Base-by-base conservation (phyloP, 2,888 invertebrate genomes). In the Alsophila aescularia region DNA sequence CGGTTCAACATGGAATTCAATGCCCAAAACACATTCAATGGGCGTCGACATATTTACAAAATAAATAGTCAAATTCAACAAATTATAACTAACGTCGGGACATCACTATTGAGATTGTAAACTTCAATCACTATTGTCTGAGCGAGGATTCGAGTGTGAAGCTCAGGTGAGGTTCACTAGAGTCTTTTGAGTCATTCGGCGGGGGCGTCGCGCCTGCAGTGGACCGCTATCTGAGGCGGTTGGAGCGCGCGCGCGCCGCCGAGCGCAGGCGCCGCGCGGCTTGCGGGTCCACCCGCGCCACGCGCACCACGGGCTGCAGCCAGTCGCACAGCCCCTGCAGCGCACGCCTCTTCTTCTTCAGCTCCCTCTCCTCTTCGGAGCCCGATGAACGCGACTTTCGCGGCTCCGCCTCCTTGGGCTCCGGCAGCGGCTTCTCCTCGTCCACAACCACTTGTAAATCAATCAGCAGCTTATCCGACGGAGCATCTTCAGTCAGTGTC, bases 221-320 rank as follows among this genome's bases (percentile, higher is more conserved):
- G 47, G 64, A 54, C 57, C 71, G 89, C 83, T 86, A 85, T 71
- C 87, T 77, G 64, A 53, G 51, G 15, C 76, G 64, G 59, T 37
- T 45, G 62, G 58, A 72, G n/a, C 52, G 44, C 15, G 50, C 75
- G 56, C 62, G 73, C 34, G 57, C 85, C 1, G 86, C 84, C 0
- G 88, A 88, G 39, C 87, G 83, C 57, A 88, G 76, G 0, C 85
- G 67, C 0, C 87, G 75, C 27, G 83, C 79, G 12, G 77, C 79
- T 16, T 62, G 62, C 0, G 84, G 72, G 60, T 94, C 94, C 66
- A 95, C 93, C 62, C 95, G 93, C 74, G 94, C 93, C 64, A 95
- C 94, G 9, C 94, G 89, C 66, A 95, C 95, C 56, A 94, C 93
- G 0, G 95, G 95, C 77, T 95, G 94, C 73, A 93, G 88, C 73